phyloP scores from a whole-genome alignment of 2,888 invertebrate genomes.

The Conus canariensis region DNA sequence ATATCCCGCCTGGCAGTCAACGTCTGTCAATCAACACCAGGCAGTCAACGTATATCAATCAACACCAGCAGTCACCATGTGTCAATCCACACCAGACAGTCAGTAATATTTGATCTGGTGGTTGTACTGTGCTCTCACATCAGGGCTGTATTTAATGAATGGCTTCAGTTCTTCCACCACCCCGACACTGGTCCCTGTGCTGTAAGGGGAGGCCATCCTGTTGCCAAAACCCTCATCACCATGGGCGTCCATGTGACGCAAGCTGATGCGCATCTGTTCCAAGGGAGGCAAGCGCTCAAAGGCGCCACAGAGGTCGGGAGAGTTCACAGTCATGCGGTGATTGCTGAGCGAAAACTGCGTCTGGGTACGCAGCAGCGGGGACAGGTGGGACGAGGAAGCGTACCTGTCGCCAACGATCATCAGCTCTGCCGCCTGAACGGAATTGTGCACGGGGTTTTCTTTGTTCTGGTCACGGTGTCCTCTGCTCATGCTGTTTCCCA shows the following conservation, averaged over 20 bases:
- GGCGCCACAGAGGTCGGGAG: constrained; percentile 61
- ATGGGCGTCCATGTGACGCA: constrained; percentile 64
- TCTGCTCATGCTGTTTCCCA: neutral
- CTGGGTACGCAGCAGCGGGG: constrained; percentile 67
- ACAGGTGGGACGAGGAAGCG: constrained; percentile 59
- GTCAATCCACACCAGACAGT: neutral
- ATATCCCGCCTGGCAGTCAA: too few relatives aligned
- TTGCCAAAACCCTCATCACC: constrained; percentile 35
- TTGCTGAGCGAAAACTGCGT: constrained; percentile 71
- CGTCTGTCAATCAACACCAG: too few relatives aligned
- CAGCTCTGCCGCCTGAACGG: constrained; percentile 35
- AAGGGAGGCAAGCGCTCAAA: constrained; percentile 68
- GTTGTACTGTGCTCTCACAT: constrained; percentile 59
- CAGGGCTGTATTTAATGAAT: constrained; percentile 70
- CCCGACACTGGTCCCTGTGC: neutral
- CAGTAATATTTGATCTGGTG: constrained; percentile 42
- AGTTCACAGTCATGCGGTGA: constrained; percentile 66
- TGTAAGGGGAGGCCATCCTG: constrained; percentile 29
- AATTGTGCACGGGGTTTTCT: neutral
- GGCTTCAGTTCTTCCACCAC: constrained; percentile 67
- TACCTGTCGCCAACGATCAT: constrained; percentile 69
- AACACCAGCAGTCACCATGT: too few relatives aligned
- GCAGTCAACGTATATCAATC: too few relatives aligned
- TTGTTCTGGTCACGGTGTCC: too few relatives aligned
- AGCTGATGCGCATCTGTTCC: constrained; percentile 66